Conservation (phyloP, 2,888 invertebrate genomes). For the Protodeltote pygarga region DNA sequence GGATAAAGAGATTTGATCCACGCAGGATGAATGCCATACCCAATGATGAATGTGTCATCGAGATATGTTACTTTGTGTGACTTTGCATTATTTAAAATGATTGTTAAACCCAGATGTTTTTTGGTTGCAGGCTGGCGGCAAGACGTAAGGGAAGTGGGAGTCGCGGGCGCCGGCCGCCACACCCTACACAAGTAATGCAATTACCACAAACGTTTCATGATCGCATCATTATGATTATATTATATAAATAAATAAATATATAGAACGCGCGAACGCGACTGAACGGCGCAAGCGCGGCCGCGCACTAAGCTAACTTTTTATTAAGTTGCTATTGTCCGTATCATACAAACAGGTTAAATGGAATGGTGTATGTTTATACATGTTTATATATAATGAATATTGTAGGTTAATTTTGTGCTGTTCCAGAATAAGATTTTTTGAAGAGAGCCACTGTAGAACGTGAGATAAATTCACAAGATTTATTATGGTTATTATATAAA, state of each 20-base stretch:
- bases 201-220: conserved; percentile 76
- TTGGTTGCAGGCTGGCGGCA: conserved; percentile 70
- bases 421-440: conserved; percentile 63
- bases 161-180: conserved; percentile 66
- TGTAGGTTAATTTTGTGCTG: conserved; percentile 85
- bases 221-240: conserved; percentile 69
- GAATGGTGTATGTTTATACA: conserved; percentile 83
- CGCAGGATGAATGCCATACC: too few relatives aligned
- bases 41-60: too few relatives aligned
- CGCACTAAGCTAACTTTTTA: conserved; percentile 70
- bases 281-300: conserved; percentile 37
- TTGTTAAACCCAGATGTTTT: neutral
- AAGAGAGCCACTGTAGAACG: conserved; percentile 42
- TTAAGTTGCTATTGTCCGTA: conserved; percentile 78
- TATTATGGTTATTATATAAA: conserved; percentile 42
- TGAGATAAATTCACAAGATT: conserved; percentile 50
- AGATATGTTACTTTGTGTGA: too few relatives aligned
- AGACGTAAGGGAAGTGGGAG: conserved; percentile 58
- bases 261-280: conserved; percentile 45
- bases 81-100: too few relatives aligned
- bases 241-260: conserved; percentile 54
- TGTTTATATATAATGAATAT: conserved; percentile 85
- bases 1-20: too few relatives aligned
- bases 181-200: conserved; percentile 72
- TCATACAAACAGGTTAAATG: conserved; percentile 69